phyloP scores from a whole-genome alignment of 2,888 invertebrate genomes.

The Drosophila algonquin region DNA sequence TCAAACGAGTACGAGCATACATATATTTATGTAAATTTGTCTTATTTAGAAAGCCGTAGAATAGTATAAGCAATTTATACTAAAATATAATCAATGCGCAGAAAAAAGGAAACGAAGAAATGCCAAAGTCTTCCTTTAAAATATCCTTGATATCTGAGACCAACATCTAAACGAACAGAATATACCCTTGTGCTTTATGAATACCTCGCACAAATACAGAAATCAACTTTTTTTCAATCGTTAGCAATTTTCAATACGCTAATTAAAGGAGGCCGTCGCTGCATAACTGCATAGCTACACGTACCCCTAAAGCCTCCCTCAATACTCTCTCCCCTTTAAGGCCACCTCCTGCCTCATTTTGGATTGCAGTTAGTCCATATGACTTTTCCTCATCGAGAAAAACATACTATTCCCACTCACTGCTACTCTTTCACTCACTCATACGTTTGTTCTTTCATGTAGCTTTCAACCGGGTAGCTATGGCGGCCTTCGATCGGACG shows the following conservation, averaged over 20 bases:
- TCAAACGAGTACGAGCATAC: background rate
- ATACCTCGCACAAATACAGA: slow-evolving; percentile 11
- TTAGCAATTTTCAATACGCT: slow-evolving; percentile 43
- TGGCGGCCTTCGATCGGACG: slow-evolving; percentile 85
- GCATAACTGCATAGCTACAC: slow-evolving; percentile 51
- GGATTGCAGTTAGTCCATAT: slow-evolving; percentile 19
- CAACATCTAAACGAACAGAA: too few species aligned
- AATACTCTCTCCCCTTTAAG: background rate
- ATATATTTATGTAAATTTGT: background rate
- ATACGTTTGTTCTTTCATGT: slow-evolving; percentile 1
- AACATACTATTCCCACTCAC: slow-evolving; percentile 2
- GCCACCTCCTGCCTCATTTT: slow-evolving; percentile 18
- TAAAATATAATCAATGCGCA: slow-evolving; percentile 36
- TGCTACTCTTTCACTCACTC: background rate
- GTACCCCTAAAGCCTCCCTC: background rate
- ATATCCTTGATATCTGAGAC: too few species aligned
- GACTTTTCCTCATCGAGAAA: slow-evolving; percentile 14
- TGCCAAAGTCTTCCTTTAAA: too few species aligned
- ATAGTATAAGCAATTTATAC: slow-evolving; percentile 18
- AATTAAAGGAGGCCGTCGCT: slow-evolving; percentile 52
- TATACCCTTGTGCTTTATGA: too few species aligned
- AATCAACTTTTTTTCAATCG: slow-evolving; percentile 23
- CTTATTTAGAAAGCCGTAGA: background rate
- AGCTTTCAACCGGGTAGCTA: slow-evolving; percentile 84
- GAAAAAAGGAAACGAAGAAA: background rate